phyloP scores from a whole-genome alignment of 2,797 vertebrate species.

The Leucoraja ocellata region DNA sequence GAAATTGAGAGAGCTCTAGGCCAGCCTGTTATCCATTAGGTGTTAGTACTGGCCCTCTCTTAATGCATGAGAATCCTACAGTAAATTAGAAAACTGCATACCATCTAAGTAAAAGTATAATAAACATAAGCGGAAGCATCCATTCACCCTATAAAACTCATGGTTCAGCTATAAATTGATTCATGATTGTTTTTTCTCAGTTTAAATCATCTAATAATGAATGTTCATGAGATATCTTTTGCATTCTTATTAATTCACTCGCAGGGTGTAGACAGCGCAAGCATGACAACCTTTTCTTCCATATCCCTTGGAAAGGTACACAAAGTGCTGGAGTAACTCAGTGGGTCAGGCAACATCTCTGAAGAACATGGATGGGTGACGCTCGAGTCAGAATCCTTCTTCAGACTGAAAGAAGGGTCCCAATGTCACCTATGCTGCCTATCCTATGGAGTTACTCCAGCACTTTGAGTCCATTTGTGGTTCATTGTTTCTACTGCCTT shows the following conservation, averaged over 20 bases:
- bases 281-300: too few species aligned
- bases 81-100: background rate
- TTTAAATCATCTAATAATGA: background rate
- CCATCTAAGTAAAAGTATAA: background rate
- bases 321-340: too few species aligned
- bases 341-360: too few species aligned
- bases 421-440: too few species aligned
- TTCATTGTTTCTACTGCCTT: too few species aligned
- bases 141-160: background rate
- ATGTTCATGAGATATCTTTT: background rate
- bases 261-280: background rate
- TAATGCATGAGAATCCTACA: background rate
- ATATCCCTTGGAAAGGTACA: background rate
- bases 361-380: too few species aligned
- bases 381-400: too few species aligned
- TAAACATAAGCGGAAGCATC: background rate
- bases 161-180: background rate
- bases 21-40: background rate
- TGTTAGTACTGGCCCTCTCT: background rate
- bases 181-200: background rate
- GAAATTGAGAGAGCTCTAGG: background rate
- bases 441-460: too few species aligned
- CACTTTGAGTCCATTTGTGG: too few species aligned
- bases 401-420: too few species aligned
- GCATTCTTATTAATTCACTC: background rate